Percentiles rank a stretch among this genome's conserved stretches.
Conservation (phyloP, 92 coral and sea anemone species). For the Porites cylindrica region DNA sequence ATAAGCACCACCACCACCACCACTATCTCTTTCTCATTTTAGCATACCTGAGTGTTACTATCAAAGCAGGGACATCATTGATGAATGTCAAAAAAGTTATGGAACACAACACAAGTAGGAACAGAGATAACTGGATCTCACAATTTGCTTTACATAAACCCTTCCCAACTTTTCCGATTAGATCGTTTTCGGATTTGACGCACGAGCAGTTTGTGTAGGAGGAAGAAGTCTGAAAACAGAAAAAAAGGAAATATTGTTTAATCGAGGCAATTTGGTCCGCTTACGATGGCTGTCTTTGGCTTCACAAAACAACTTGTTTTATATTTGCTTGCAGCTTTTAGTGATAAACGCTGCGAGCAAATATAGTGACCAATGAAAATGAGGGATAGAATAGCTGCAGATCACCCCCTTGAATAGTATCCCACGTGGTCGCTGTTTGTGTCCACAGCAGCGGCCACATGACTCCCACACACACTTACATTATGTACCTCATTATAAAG, state of each 20-base stretch:
- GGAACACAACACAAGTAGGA: slow-evolving; percentile 38
- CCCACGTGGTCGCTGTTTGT: too few relatives aligned
- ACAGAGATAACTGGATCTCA: slow-evolving; percentile 54
- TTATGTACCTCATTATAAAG: neutral
- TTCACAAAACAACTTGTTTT: too few relatives aligned
- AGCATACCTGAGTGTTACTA: slow-evolving; percentile 75
- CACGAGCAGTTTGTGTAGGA: slow-evolving; percentile 19
- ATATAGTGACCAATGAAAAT: too few relatives aligned
- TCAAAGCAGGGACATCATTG: slow-evolving; percentile 70
- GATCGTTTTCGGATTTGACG: neutral
- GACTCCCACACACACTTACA: too few relatives aligned
- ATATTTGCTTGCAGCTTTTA: too few relatives aligned
- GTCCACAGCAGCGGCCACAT: too few relatives aligned
- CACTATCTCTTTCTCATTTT: neutral
- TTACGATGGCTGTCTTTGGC: neutral
- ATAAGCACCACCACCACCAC: neutral
- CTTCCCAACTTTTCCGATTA: slow-evolving; percentile 31
- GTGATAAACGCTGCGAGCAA: too few relatives aligned
- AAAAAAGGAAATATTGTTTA: neutral
- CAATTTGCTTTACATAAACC: slow-evolving; percentile 75
- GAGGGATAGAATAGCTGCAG: too few relatives aligned
- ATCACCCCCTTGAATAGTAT: too few relatives aligned
- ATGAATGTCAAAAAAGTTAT: slow-evolving; percentile 68
- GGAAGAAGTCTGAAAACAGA: slow-evolving; percentile 19
- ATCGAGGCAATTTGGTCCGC: neutral